phyloP scores from a whole-genome alignment of 2,888 invertebrate genomes.

The Chamaedrilus cognettii region DNA sequence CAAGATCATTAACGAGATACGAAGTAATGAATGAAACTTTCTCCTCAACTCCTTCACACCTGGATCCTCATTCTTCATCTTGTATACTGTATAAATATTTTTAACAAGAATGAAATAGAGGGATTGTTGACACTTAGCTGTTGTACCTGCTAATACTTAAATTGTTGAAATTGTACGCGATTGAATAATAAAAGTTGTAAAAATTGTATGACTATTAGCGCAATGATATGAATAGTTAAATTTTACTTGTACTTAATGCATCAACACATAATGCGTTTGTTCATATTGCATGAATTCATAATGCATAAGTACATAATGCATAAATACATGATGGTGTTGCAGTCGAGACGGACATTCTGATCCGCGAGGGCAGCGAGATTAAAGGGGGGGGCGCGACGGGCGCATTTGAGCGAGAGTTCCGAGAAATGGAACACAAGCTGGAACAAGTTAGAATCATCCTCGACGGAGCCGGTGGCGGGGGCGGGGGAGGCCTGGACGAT shows the following conservation, averaged over 20 bases:
- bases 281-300: no score
- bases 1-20: slow-evolving; percentile 67
- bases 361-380: slow-evolving; percentile 86
- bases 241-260: not conserved
- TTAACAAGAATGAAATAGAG: not conserved
- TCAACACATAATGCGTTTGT: no score
- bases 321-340: no score
- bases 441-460: slow-evolving; percentile 78
- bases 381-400: slow-evolving; percentile 95
- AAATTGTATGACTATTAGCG: no score
- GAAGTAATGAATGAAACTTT: slow-evolving; percentile 24
- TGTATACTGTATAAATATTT: not conserved
- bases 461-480: slow-evolving; percentile 76
- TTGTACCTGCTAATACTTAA: no score
- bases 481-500: slow-evolving; percentile 62
- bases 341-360: slow-evolving; percentile 76
- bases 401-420: slow-evolving; percentile 94
- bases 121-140: no score
- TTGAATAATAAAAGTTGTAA: no score
- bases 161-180: no score
- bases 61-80: no score
- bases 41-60: not conserved
- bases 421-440: slow-evolving; percentile 84
- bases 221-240: no score
- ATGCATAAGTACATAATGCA: no score